Conservation (phyloP, 2,797 vertebrate genomes). For the Sphaeramia orbicularis region DNA sequence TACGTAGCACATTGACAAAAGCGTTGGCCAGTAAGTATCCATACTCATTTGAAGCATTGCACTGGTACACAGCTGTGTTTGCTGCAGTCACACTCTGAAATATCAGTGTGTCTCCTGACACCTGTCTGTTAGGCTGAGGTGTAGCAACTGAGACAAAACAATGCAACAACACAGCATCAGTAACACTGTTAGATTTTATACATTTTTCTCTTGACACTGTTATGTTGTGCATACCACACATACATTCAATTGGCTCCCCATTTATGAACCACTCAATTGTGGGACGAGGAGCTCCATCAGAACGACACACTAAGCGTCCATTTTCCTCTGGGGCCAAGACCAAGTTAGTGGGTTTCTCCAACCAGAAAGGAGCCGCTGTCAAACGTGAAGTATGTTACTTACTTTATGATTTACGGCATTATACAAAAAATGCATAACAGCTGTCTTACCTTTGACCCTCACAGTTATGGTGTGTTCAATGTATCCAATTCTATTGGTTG, state of each 20-base stretch:
- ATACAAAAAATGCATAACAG: not conserved
- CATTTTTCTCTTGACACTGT: not conserved
- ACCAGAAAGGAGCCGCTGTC: constrained; percentile 95
- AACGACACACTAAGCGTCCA: constrained; percentile 90
- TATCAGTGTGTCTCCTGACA: constrained; percentile 91
- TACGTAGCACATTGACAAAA: constrained; percentile 95
- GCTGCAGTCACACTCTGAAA: constrained; percentile 89
- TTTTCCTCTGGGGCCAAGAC: constrained; percentile 95
- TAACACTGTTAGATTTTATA: not conserved
- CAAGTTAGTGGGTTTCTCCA: constrained; percentile 92
- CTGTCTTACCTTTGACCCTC: constrained; percentile 91
- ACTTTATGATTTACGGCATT: not conserved
- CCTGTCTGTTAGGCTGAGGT: constrained; percentile 89
- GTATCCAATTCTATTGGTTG: constrained; percentile 93
- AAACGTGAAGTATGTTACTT: constrained; percentile 13
- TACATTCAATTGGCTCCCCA: constrained; percentile 92
- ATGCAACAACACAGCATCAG: not conserved
- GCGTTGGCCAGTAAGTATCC: constrained; percentile 96
- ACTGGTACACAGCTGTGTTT: constrained; percentile 96
- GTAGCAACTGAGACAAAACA: constrained; percentile 79
- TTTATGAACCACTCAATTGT: constrained; percentile 94
- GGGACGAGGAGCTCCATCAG: constrained; percentile 94
- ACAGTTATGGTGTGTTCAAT: constrained; percentile 93
- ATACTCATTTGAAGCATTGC: constrained; percentile 95
- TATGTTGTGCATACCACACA: constrained; percentile 27